Conservation (phyloP, 2,888 invertebrate species). For the Corythucha ciliata region DNA sequence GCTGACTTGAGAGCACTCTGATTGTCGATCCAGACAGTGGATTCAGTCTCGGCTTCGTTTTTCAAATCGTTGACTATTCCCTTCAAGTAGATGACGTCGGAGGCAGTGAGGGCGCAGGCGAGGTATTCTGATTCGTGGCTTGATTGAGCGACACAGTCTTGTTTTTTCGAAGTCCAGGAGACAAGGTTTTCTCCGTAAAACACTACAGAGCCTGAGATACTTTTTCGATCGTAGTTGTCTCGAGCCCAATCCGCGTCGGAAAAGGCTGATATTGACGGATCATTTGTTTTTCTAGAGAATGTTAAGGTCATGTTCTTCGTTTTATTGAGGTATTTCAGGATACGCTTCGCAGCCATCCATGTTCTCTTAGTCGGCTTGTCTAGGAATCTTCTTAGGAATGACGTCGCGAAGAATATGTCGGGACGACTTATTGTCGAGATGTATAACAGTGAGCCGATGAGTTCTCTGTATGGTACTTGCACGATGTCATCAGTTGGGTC, state of each 20-base stretch:
- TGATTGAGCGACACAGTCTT: constrained; percentile 21
- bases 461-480: constrained; percentile 14
- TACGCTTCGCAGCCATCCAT: constrained; percentile 25
- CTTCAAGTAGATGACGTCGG: constrained; percentile 8
- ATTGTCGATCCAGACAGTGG: constrained; percentile 4
- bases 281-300: neutral
- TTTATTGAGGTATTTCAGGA: constrained; percentile 9
- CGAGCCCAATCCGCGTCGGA: constrained; percentile 24
- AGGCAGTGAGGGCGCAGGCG: constrained; percentile 9
- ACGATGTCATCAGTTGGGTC: neutral
- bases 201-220: constrained; percentile 19
- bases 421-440: constrained; percentile 12
- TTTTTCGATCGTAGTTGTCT: constrained; percentile 20
- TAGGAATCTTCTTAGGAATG: constrained; percentile 25
- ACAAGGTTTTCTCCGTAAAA: constrained; percentile 20
- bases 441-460: constrained; percentile 2
- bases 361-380: constrained; percentile 22
- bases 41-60: neutral
- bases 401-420: constrained; percentile 22
- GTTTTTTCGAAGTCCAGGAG: constrained; percentile 25
- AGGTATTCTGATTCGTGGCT: constrained; percentile 20
- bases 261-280: no score
- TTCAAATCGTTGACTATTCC: constrained; percentile 2
- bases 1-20: neutral
- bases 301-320: constrained; percentile 1